Conservation (phyloP, 2,888 invertebrate species). For the Anodontia alba region DNA sequence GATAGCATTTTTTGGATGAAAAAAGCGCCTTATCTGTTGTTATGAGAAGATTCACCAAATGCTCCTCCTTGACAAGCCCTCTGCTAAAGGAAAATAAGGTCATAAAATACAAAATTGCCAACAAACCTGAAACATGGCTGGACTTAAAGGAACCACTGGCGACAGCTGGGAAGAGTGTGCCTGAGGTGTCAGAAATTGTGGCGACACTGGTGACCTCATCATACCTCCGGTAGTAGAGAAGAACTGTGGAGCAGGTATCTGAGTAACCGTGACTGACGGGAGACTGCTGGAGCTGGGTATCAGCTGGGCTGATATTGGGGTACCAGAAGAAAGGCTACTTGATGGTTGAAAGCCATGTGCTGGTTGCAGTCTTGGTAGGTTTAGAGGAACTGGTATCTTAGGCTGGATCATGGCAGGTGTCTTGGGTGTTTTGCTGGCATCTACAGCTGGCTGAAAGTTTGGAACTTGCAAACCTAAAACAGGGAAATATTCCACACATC, state of each 20-base stretch:
- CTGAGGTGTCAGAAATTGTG: constrained; percentile 21
- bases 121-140: constrained; percentile 40
- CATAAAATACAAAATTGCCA: no score
- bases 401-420: constrained; percentile 4
- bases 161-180: constrained; percentile 17
- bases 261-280: constrained; percentile 18
- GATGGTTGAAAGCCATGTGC: background rate
- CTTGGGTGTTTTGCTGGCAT: background rate
- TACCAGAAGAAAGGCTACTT: background rate
- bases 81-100: no score
- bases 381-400: constrained; percentile 1
- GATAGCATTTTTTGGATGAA: no score
- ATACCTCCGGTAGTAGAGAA: constrained; percentile 8
- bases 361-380: background rate
- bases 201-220: constrained; percentile 2
- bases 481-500: background rate
- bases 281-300: background rate
- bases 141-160: constrained; percentile 38
- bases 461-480: background rate
- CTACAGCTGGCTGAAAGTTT: background rate
- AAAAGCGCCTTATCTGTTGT: no score
- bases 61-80: no score
- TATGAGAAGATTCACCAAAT: no score
- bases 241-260: constrained; percentile 33
- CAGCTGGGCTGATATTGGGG: background rate